phyloP scores from a whole-genome alignment of 2,113 vertebrate genomes.

The Lamprologus tigripictilis region DNA sequence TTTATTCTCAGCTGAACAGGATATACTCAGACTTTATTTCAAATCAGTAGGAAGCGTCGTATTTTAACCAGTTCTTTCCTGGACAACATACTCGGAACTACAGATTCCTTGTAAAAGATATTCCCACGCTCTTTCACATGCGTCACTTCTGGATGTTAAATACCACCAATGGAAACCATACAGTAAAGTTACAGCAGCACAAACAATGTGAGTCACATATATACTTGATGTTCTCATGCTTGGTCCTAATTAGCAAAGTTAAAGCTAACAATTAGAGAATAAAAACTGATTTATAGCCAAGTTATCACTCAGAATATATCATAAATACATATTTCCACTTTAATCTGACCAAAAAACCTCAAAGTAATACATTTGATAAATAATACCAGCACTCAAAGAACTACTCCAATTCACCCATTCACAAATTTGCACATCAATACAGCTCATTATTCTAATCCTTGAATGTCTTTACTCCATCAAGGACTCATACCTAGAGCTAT shows the following conservation, averaged over 20 bases:
- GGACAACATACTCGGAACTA: rapidly evolving
- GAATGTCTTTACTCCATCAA: rapidly evolving
- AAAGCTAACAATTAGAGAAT: not conserved
- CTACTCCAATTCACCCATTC: not conserved
- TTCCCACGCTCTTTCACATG: rapidly evolving
- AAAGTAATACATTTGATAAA: not conserved
- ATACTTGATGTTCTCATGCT: not conserved
- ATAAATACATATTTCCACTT: not conserved
- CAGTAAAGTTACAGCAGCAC: not conserved
- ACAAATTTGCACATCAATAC: not conserved
- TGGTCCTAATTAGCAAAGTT: not conserved
- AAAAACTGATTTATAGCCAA: not conserved
- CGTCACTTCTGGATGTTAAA: not conserved
- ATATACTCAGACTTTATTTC: not conserved
- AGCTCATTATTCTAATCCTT: not conserved
- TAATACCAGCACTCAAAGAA: not conserved
- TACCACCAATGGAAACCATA: not conserved
- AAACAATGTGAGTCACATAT: too few species aligned
- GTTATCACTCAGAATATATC: not conserved
- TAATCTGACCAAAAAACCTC: rapidly evolving
- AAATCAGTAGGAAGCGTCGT: rapidly evolving
- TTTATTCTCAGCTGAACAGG: not conserved
- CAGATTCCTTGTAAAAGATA: not conserved
- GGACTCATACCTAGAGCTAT: not conserved
- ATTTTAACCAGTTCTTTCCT: not conserved